A percentile compares a stretch with the other conserved stretches of the same genome.
These are phyloP conservation scores for Smittia sp. DNA, from an alignment of 2,888 invertebrate genomes.

Conservation along the genomic window DNA sequence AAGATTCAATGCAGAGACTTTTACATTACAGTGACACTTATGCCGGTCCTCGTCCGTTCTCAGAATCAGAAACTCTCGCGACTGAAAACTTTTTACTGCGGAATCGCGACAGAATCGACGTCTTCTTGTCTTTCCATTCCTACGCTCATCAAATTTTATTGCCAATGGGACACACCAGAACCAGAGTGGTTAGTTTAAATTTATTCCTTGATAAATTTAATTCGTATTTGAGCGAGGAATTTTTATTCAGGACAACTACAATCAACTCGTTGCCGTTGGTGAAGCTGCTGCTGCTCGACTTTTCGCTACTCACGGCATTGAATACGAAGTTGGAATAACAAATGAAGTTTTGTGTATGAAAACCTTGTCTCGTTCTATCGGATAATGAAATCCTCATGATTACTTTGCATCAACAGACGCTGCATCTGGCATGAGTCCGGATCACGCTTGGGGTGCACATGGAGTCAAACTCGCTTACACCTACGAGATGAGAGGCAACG, in stretches of 20 bases:
- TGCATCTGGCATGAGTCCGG: not conserved
- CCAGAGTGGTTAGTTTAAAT: not conserved
- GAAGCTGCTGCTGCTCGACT: not conserved
- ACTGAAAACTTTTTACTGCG: constrained; percentile 54
- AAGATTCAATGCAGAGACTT: not conserved
- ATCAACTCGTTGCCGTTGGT: not conserved
- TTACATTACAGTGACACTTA: constrained; percentile 52
- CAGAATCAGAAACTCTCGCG: constrained; percentile 58
- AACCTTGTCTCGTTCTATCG: no score
- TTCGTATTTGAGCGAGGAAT: not conserved
- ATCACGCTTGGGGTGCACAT: not conserved
- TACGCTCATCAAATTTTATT: constrained; percentile 63
- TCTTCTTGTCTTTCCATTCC: constrained; percentile 62
- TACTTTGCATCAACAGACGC: not conserved
- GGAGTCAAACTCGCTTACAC: not conserved
- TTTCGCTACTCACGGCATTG: not conserved
- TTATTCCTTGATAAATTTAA: not conserved
- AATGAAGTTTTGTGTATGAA: not conserved
- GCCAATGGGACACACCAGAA: constrained; percentile 58
- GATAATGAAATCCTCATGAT: not conserved
- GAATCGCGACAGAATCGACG: constrained; percentile 52
- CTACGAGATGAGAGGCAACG: not conserved
- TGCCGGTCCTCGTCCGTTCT: constrained; percentile 57
- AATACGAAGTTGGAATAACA: not conserved
- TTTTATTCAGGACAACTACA: not conserved